Percentiles rank a stretch among this genome's conserved stretches.
Conservation (phyloP, 1,140 invertebrate genomes). For the Semibalanus balanoides region DNA sequence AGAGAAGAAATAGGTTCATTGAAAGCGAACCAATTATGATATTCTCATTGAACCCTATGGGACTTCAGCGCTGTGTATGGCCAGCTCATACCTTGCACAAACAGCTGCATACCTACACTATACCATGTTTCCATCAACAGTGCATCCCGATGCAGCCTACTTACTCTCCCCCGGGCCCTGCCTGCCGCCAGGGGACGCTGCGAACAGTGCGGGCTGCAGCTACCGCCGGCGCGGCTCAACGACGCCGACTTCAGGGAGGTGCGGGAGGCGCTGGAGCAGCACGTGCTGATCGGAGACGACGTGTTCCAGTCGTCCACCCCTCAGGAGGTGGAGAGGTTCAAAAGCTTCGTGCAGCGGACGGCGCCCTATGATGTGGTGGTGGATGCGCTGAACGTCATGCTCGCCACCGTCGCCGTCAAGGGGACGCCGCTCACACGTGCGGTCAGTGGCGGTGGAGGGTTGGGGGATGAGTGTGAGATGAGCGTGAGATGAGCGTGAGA, state of each 20-base stretch:
- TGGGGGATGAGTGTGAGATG: too few species aligned
- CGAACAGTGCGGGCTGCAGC: not conserved
- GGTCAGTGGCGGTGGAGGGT: not conserved
- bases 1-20: too few species aligned
- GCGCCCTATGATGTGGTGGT: not conserved
- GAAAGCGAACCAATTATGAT: too few species aligned
- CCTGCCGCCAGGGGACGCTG: not conserved
- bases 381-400: not conserved
- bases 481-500: too few species aligned
- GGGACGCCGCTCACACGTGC: not conserved
- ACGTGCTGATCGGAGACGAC: not conserved
- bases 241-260: not conserved
- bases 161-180: not conserved
- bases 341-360: not conserved
- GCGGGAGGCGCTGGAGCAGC: not conserved
- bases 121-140: too few species aligned
- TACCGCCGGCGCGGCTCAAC: not conserved
- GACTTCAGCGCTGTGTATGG: too few species aligned
- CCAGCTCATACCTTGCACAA: too few species aligned
- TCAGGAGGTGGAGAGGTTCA: not conserved
- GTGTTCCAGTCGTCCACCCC: not conserved
- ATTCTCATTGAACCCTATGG: too few species aligned
- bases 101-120: too few species aligned
- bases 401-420: not conserved
- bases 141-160: too few species aligned